Evolutionary conservation across 2,797 vertebrate species (phyloP).

Genomic region (Cynopterus sphinx): DNA sequence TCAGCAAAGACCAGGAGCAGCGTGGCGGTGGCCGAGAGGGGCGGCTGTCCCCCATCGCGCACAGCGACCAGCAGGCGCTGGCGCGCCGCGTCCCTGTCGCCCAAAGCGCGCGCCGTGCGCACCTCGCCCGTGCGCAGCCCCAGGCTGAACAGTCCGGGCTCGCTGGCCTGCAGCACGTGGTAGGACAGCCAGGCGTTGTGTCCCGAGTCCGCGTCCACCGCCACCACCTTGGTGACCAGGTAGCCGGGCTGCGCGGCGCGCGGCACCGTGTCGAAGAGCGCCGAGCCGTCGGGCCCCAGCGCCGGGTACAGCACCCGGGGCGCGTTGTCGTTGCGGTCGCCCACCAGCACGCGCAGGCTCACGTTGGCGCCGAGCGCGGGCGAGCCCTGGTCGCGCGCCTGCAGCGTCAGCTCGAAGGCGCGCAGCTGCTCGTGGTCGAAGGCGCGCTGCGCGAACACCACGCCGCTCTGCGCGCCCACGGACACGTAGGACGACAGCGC

Average conservation of each 20-base stretch:
- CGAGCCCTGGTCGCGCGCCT: conserved; percentile 79
- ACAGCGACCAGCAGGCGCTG: neutral
- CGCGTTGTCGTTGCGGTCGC: conserved; percentile 80
- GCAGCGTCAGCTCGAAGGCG: conserved; percentile 76
- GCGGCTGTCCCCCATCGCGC: neutral
- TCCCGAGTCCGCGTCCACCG: conserved; percentile 78
- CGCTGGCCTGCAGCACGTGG: conserved; percentile 75
- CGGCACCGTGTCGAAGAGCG: conserved; percentile 74
- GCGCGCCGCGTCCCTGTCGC: neutral
- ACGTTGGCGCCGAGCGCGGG: conserved; percentile 73
- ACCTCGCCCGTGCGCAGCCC: neutral
- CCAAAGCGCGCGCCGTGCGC: neutral
- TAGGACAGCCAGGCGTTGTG: conserved; percentile 82
- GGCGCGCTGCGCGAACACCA: conserved; percentile 79
- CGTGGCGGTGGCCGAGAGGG: conserved; percentile 69
- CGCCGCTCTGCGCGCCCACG: conserved; percentile 77
- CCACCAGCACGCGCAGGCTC: conserved; percentile 73
- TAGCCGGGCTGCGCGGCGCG: conserved; percentile 73
- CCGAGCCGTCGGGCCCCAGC: conserved; percentile 45
- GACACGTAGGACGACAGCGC: conserved; percentile 85
- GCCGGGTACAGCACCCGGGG: conserved; percentile 75
- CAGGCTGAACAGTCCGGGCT: conserved; percentile 65
- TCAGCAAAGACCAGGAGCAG: conserved; percentile 73
- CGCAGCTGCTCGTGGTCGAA: conserved; percentile 83
- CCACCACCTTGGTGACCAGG: conserved; percentile 46